Base-by-base conservation (phyloP, 2,888 invertebrate genomes). In the Agriopis aurantiaria region DNA sequence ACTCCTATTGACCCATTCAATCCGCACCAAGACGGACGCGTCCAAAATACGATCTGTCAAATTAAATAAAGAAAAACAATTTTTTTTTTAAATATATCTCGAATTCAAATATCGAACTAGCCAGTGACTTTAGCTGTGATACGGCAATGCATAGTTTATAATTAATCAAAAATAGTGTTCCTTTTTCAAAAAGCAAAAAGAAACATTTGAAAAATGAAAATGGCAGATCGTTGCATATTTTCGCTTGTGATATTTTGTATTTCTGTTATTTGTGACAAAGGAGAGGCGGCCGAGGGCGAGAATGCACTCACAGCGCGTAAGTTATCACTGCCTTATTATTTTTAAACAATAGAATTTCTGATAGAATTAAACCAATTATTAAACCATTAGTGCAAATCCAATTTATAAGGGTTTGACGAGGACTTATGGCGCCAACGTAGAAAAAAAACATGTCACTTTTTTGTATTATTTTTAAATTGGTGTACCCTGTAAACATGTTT, bases 261-360 rank as follows among this genome's bases (percentile, higher is more conserved):
- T 78, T 86, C 85, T 74, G 87, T 89, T 69, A 80, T 90, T 68
- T 89, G 87, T 75, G 86, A 82, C 65, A 87, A 82, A 68, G 91
- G 91, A 52, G 87, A 90, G 75, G 91, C 92, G 69, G 91, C 91
- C 55, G 90, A 88, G 77, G 88, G 85, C 75, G 86, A 86, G 66
- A 90, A 87, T 74, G 75, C 81, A 61, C 80, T 84, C 6, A 81
- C 85, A 23, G 83, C 85, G 78, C 92, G 93, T 94, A 87, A 94
- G 93, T 93, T 61, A 51, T 61, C 46, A 52, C n/a, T 52, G 12
- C n/a, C 5, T 33, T 5, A 11, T 55, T 33, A 12, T 17, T 23
- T 52, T 52, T 33, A 5, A 11, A 52, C 9, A 23, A 8, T 12
- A 23, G 0, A 3, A 23, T 23, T 17, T 52, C 8, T 8, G 49